These are phyloP conservation scores for Ptychobarbus kaznakovi DNA, from an alignment of 2,797 vertebrate species.

Conservation along the genomic window DNA sequence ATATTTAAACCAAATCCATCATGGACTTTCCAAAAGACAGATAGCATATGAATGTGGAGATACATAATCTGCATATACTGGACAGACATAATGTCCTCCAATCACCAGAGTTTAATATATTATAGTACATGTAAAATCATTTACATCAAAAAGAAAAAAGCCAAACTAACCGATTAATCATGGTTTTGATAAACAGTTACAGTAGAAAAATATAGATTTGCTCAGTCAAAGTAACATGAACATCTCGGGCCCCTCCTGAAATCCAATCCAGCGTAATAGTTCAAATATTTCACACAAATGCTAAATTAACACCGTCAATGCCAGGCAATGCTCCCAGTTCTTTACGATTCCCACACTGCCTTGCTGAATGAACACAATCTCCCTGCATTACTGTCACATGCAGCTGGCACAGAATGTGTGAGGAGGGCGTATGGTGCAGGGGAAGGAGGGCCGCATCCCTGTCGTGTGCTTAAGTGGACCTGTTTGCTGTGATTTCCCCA, in stretches of 20 bases:
- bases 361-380: neutral
- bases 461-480: conserved; percentile 86
- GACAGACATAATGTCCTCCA: neutral
- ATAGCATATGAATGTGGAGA: neutral
- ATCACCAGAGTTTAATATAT: neutral
- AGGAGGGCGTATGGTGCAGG: conserved; percentile 69
- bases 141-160: neutral
- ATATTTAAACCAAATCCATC: no score
- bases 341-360: conserved; percentile 51
- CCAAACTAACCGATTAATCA: neutral
- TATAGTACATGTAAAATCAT: neutral
- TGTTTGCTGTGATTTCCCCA: conserved; percentile 84
- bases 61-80: neutral
- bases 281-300: conserved; percentile 55
- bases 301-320: conserved; percentile 60
- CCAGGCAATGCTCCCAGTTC: conserved; percentile 50
- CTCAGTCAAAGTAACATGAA: neutral
- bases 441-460: conserved; percentile 46
- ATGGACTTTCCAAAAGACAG: neutral
- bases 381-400: conserved; percentile 74
- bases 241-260: neutral
- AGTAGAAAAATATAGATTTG: neutral
- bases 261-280: conserved; percentile 55
- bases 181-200: neutral
- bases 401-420: conserved; percentile 80